Evolutionary conservation across 2,888 invertebrate species (phyloP), one percentile per base, ranked within the genome.

Genomic region (Drosophila peninsularis): DNA sequence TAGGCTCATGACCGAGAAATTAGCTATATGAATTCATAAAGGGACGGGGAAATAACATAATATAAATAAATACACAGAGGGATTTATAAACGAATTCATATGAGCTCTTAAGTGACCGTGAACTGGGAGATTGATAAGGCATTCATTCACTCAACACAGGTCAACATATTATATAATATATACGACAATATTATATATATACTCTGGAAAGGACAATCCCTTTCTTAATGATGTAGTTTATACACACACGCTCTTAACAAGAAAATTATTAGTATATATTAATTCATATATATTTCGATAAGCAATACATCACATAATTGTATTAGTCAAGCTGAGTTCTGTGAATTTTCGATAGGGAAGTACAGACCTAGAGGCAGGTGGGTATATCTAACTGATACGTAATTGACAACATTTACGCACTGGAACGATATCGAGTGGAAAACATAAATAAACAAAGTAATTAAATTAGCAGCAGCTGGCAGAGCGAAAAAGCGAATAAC

Each of bases 361-460:
- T 13, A 34, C 13, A 24, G 21, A 32, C 32, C 7, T 1, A 24
- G 21, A 24, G 27, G 19, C 17, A 5, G 7, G 37, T n/a, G 17
- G 44, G 47, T 32, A 10, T 47, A 30, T 21, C 27, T 27, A 36
- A 32, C 17, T 14, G 17, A 50, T 61, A 50, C 27, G 7, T 50
- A 45, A 49, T 42, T 50, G 61, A n/a, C 9, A 10, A 17, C 19
- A 32, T 13, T 69, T 73, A 73, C 55, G 56, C 19, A 62, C 57
- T 62, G n/a, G 14, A 58, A 30, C 44, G 45, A 55, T 74, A 74
- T 57, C 42, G 49, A 36, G 27, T 60, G 47, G 45, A 62, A 47
- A 62, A 62, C 64, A 64, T 60, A 77, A 72, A 77, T 72, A 83
- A 83, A 71, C 77, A 76, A 61, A 62, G 68, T 68, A 71, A 83